Conservation (phyloP, 2,113 vertebrate genomes). For the Otus sunia region DNA sequence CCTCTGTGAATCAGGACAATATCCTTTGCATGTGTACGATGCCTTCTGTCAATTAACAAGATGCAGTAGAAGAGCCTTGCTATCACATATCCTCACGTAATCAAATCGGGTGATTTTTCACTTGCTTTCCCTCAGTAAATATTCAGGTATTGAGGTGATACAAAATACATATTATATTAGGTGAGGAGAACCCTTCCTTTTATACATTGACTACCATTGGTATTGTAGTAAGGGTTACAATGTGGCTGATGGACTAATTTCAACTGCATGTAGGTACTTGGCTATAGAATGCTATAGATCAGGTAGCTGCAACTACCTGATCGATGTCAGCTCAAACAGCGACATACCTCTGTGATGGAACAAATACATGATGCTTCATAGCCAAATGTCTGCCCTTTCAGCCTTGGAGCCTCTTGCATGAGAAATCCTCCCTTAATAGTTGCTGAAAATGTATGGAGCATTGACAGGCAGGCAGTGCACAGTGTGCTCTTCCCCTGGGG, state of each 20-base stretch:
- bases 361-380: neutral
- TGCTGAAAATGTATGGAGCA: neutral
- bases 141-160: neutral
- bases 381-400: neutral
- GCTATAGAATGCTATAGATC: neutral
- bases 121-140: neutral
- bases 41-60: neutral
- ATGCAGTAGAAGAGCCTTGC: neutral
- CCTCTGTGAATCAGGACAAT: neutral
- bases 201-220: neutral
- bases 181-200: neutral
- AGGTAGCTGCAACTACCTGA: neutral
- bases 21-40: neutral
- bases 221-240: neutral
- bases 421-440: neutral
- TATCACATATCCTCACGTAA: neutral
- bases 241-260: neutral
- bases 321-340: neutral
- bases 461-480: neutral
- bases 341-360: neutral
- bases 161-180: neutral
- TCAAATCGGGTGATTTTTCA: neutral
- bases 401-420: neutral
- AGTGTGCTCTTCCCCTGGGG: neutral
- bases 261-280: neutral